phyloP scores from a whole-genome alignment of 2,888 invertebrate species.

The Torymus aiolomorphi region DNA sequence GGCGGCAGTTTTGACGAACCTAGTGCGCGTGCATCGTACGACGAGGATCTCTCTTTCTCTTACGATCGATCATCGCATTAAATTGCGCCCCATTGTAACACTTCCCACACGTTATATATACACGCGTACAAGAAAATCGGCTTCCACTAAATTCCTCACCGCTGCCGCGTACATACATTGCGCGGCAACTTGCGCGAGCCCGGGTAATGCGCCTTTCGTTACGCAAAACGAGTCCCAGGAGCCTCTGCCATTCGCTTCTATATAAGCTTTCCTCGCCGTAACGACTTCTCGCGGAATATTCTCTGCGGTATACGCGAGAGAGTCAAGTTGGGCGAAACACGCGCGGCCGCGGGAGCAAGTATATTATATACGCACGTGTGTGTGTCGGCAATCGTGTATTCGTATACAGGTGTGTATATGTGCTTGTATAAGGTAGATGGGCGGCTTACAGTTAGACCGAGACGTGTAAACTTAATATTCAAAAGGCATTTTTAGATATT shows the following conservation, averaged over 20 bases:
- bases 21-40: not conserved
- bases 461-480: slow-evolving; percentile 15
- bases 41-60: not conserved
- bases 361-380: not conserved
- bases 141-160: slow-evolving; percentile 36
- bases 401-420: not conserved
- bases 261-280: not conserved
- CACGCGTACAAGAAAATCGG: slow-evolving; percentile 20
- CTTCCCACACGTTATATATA: slow-evolving; percentile 6
- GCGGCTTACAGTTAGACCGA: not conserved
- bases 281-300: slow-evolving; percentile 25
- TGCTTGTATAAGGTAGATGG: not conserved
- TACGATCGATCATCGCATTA: slow-evolving; percentile 46
- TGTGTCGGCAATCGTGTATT: not conserved
- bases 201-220: slow-evolving; percentile 11
- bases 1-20: not conserved
- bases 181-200: not conserved
- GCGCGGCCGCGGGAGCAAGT: not conserved
- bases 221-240: slow-evolving; percentile 10
- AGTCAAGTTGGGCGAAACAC: not conserved
- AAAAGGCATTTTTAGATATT: slow-evolving; percentile 12
- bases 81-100: slow-evolving; percentile 31
- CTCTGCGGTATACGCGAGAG: not conserved
- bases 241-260: not conserved
- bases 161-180: not conserved